Base-by-base conservation (phyloP, 1,140 invertebrate genomes). In the Tigriopus japonicus region DNA sequence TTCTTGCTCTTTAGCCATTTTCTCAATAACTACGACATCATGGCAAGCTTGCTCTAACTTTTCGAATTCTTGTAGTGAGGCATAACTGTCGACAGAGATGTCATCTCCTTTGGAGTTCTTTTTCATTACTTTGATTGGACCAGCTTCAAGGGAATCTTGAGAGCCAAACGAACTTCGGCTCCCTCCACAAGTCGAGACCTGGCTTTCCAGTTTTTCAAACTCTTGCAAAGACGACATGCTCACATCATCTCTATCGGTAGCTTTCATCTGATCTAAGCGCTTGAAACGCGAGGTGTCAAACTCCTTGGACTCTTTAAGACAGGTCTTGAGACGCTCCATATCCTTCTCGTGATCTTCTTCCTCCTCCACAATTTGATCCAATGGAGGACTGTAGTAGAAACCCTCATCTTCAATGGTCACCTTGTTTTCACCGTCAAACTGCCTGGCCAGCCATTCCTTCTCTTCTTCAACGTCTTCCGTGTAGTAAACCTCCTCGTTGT, bases 11-110 rank as follows among this genome's bases (percentile, higher is more conserved):
- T 86, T 83, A 0, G 84, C 87, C 63, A 81, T 78, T 23, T 85
- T 74, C 72, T 91, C 87, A 51, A 86, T 83, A 59, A 82, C 76
- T 63, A 87, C 82, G 0, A 82, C 84, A 69, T 88, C 84, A 42
- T 83, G 77, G 68, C 90, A 87, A 21, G 89, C 87, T 62, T 79
- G 81, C 71, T 97, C 92, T 0, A 95, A 71, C 0, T 84, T 82
- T 77, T 95, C 91, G 71, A 95, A 95, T 71, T 97, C 92, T 69
- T 90, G 89, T 2, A 94, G 72, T 17, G 90, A 95, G 6, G 85
- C 87, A 35, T 90, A 71, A 1, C 88, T 92, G 15, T 89, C 87
- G n/a, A 91, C 71, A 1, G 88, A 93, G 15, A 90, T 76, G 70
- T 92, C 86, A 72, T 94, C 90, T 19, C 85, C 86, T 67, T 86